Evolutionary conservation across 2,797 vertebrate species (phyloP), one percentile per base, ranked within the genome.

Genomic region (Miichthys miiuy): DNA sequence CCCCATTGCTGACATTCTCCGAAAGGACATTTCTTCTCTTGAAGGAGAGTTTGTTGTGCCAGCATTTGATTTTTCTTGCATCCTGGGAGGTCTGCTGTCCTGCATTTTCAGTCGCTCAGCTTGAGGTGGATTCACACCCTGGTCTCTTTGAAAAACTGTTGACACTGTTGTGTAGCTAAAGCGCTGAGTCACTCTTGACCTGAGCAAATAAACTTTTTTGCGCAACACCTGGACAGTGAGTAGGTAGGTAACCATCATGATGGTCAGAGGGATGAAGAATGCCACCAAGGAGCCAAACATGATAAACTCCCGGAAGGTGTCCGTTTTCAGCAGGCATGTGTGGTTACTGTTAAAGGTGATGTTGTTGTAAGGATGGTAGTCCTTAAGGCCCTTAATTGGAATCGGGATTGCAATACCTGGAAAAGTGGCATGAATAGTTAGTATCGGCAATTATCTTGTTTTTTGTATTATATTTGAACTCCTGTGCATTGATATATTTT

Each of bases 241-340:
- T 56, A 99, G 94, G 65, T 99, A 99, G 84, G 97, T 99, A 78
- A 98, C 93, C 80, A 99, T 95, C 98, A 99, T 99, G 87, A 99
- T 97, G 3, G 95, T 87, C 3, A 99, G 94, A 18, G 98, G 98
- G 50, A 96, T 92, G 80, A 99, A 99, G 91, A 99, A 99, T 0
- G 98, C 94, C 2, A 96, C 95, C 90, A 99, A 82, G 8, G 98
- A 99, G 54, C 98, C 98, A 0, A 96, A 99, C 68, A 98, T 96
- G 85, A 98, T 99, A 88, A 99, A 99, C 51, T 96, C 93, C 23
- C 91, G 81, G 51, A 99, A 99, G 23, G 96, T 96, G 12, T 96
- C 96, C 0, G 96, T 93, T 44, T 83, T 97, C 77, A 99, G 89
- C 62, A 89, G 71, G 30, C 98, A 99, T 0, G 96, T 98, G 85